phyloP scores from a whole-genome alignment of 2,797 vertebrate species.

The Anguilla marmorata region DNA sequence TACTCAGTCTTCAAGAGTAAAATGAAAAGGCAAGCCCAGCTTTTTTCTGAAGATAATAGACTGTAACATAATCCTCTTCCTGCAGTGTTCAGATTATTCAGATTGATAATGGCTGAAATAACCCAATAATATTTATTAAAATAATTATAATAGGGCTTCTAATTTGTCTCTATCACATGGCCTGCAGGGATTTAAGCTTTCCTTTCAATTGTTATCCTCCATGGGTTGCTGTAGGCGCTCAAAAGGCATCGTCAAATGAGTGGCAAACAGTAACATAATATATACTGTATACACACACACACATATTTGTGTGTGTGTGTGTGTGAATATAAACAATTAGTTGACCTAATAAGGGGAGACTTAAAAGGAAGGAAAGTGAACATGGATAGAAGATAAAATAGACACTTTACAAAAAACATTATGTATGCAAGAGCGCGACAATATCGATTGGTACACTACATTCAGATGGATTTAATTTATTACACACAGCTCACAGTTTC shows the following conservation, averaged over 20 bases:
- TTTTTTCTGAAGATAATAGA: background rate
- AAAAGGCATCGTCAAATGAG: background rate
- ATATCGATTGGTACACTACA: background rate
- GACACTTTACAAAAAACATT: background rate
- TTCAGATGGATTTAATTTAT: constrained; percentile 1
- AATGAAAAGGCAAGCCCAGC: background rate
- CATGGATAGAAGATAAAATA: background rate
- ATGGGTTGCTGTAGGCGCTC: background rate
- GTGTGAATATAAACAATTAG: background rate
- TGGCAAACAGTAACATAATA: no score
- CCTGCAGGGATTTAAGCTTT: background rate
- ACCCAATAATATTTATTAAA: background rate
- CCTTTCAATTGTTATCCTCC: background rate
- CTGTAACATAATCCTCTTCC: background rate
- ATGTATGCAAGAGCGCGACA: background rate
- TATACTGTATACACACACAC: no score
- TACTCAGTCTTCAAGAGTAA: background rate
- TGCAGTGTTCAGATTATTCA: background rate
- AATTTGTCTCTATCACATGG: constrained; percentile 1
- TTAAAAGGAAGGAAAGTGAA: background rate
- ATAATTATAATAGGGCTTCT: background rate
- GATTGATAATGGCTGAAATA: background rate
- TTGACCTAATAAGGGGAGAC: background rate
- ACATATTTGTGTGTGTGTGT: no score
- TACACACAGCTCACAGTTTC: background rate